Evolutionary conservation across 1,140 invertebrate species (phyloP).

Genomic region (Meteorus sp.): DNA sequence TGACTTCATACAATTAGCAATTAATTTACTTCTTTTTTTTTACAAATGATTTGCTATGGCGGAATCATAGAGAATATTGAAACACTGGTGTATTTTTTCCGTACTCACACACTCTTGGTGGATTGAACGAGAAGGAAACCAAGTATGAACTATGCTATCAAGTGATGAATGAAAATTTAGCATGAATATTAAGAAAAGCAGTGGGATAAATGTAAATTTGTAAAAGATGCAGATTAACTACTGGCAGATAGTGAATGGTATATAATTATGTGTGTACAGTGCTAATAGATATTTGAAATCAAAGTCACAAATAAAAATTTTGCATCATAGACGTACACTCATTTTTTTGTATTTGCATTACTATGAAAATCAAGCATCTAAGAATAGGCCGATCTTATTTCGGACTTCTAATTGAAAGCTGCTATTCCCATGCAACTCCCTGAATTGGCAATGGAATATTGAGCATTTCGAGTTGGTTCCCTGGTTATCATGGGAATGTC

Average conservation of each 20-base stretch:
- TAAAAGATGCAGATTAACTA: constrained; percentile 3
- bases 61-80: neutral
- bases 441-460: too few species aligned
- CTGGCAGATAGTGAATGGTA: constrained; percentile 1
- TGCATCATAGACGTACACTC: constrained; percentile 2
- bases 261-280: constrained; percentile 3
- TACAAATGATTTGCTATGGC: neutral
- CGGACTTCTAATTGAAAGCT: too few species aligned
- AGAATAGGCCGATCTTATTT: neutral
- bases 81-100: neutral
- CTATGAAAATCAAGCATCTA: too few species aligned
- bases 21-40: neutral
- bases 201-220: constrained; percentile 4
- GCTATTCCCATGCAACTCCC: too few species aligned
- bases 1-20: neutral
- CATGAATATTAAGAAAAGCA: neutral
- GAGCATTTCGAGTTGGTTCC: too few species aligned
- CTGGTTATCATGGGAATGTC: too few species aligned
- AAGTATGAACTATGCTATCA: too few species aligned
- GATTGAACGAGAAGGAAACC: too few species aligned
- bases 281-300: constrained; percentile 3
- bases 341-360: neutral
- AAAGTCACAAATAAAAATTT: constrained; percentile 15
- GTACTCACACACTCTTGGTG: neutral
- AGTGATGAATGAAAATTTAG: neutral